A percentile compares a stretch with the other conserved stretches of the same genome.
phyloP scores from a whole-genome alignment of 2,113 vertebrate genomes.

The Mastomys natalensis region DNA sequence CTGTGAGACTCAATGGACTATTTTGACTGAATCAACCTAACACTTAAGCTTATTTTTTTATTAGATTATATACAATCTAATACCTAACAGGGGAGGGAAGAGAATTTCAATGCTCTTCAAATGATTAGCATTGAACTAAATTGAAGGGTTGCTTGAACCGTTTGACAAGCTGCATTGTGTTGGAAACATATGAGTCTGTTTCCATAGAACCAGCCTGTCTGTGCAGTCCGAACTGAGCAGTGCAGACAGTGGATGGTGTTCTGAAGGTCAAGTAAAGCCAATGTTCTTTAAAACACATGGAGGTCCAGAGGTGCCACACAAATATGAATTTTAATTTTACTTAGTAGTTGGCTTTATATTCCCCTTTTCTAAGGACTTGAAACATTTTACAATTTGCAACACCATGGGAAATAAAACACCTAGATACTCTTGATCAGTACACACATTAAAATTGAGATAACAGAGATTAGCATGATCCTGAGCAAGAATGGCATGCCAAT shows the following conservation, averaged over 20 bases:
- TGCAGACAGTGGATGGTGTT: background rate
- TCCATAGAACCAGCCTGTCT: background rate
- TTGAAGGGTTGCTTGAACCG: background rate
- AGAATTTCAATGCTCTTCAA: slow-evolving; percentile 18
- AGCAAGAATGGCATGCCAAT: background rate
- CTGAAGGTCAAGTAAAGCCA: slow-evolving; percentile 7
- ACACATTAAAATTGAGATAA: background rate
- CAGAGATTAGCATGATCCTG: background rate
- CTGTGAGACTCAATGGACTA: background rate
- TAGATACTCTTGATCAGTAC: background rate
- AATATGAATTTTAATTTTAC: slow-evolving; percentile 34
- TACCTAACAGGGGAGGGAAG: slow-evolving; percentile 28
- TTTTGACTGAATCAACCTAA: slow-evolving; percentile 42
- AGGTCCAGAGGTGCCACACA: background rate
- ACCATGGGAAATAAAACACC: slow-evolving; percentile 34
- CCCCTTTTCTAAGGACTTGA: slow-evolving; percentile 4
- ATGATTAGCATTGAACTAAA: slow-evolving; percentile 42
- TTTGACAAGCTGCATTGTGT: slow-evolving; percentile 52
- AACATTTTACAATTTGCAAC: slow-evolving; percentile 22
- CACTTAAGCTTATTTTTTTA: background rate
- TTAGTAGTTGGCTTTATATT: slow-evolving; percentile 27
- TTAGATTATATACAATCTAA: slow-evolving; percentile 26
- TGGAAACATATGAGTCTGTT: background rate
- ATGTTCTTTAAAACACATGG: slow-evolving; percentile 13
- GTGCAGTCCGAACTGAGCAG: too few relatives aligned